Evolutionary conservation across 1,140 invertebrate genomes (phyloP), one percentile per base, ranked within the genome.

Genomic region (Pogonomyrmex barbatus): DNA sequence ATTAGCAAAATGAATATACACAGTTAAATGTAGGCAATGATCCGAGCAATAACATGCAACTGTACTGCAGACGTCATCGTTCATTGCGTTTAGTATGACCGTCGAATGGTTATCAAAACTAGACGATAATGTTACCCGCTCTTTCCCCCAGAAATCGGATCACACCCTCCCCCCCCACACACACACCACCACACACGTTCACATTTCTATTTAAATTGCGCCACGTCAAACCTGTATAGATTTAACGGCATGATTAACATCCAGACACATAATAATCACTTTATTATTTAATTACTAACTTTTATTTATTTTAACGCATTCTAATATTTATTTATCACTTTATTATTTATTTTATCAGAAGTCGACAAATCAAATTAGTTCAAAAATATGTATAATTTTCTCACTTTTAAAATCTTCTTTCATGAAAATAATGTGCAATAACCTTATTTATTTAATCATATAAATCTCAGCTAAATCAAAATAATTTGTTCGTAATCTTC

Each of bases 201-300:
- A 78, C n/a, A 68, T 87, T 83, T 89, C 88, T 63, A 89, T 87
- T 83, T 78, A 73, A 83, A 89, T 89, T 36, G 70, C 39, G 30
- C 60, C 63, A 36, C 30, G 14, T 24, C 1, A 14, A 39, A 60
- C 14, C 6, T 73, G 47, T 10, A 77, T 39, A 12, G 58, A 45
- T 77, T 52, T 50, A 79, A 8, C n/a, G 33, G 24, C 33, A 0
- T 42, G 14, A 42, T 81, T 70, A 79, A 79, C 12, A 42, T 30
- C 24, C 10, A 50, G 4, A 47, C 17, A 30, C 6, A 14, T 52
- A 78, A 78, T 65, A 65, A 50, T 12, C 12, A 12, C 2, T 3
- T 3, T 24, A 62, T 47, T 30, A 62, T 33, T 62, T 39, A 63
- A 50, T 39, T 54, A 2, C 42, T 24, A 68, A 68, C 24, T 24